Evolutionary conservation across 1,140 invertebrate genomes (phyloP).

Genomic region (Macrosteles quadrilineatus): DNA sequence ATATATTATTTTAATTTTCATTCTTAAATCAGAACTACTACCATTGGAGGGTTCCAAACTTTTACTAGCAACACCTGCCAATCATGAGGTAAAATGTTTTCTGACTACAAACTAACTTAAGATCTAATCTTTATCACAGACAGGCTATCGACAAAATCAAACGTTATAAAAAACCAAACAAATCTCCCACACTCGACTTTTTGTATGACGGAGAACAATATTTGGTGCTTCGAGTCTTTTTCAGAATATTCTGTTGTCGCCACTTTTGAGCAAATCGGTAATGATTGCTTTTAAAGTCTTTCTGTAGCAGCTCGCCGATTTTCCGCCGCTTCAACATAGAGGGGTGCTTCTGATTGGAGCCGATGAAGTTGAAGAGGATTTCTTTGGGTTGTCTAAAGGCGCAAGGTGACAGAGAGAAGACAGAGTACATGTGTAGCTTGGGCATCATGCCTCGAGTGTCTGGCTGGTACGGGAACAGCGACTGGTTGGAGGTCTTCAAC

Average conservation of each 20-base stretch:
- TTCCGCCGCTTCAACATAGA: background rate
- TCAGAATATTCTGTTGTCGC: conserved; percentile 10
- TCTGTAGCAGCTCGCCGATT: background rate
- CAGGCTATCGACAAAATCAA: background rate
- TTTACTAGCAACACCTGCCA: too few relatives aligned
- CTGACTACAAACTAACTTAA: too few relatives aligned
- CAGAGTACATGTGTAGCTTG: conserved; percentile 11
- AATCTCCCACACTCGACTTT: conserved; percentile 10
- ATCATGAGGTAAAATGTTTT: too few relatives aligned
- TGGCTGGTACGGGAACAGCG: background rate
- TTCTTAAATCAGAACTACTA: too few relatives aligned
- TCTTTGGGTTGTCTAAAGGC: background rate
- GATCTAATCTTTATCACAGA: conserved; percentile 7
- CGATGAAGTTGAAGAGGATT: conserved; percentile 14
- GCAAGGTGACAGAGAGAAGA: conserved; percentile 14
- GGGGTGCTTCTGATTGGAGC: background rate
- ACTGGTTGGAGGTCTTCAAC: background rate
- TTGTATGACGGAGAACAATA: conserved; percentile 10
- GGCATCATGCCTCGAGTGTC: background rate
- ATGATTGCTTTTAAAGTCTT: background rate
- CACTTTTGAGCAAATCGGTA: conserved; percentile 18
- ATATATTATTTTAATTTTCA: too few relatives aligned
- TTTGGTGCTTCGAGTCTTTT: conserved; percentile 18
- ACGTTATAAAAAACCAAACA: conserved; percentile 1
- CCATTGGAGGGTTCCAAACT: too few relatives aligned